These are phyloP conservation scores for Vultur gryphus DNA, from an alignment of 2,797 vertebrate genomes.

Conservation along the genomic window DNA sequence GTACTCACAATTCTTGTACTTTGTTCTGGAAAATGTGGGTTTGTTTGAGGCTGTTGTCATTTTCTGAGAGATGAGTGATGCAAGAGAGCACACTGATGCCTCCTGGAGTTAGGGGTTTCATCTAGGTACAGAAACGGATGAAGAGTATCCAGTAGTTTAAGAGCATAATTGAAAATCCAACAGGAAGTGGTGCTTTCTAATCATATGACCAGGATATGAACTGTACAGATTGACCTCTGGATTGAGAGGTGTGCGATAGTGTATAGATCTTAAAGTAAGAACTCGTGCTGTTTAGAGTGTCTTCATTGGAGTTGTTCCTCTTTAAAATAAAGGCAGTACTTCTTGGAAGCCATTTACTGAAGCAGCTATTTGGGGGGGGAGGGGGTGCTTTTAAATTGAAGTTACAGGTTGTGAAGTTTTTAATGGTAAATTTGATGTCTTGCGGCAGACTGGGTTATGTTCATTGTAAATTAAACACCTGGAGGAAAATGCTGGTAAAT, in stretches of 20 bases:
- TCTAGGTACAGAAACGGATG: neutral
- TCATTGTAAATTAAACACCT: neutral
- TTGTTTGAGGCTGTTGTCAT: neutral
- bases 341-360: neutral
- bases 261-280: neutral
- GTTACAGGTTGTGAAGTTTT: neutral
- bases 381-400: neutral
- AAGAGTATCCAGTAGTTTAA: neutral
- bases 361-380: neutral
- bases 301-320: neutral
- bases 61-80: neutral
- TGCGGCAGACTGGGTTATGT: neutral
- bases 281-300: neutral
- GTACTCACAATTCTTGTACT: neutral
- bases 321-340: neutral
- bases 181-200: neutral
- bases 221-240: neutral
- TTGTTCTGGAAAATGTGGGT: neutral
- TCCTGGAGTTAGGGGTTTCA: neutral
- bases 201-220: rapidly evolving
- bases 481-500: neutral
- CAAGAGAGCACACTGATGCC: neutral
- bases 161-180: neutral
- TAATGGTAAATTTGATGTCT: neutral
- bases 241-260: neutral